Evolutionary conservation across 2,797 vertebrate genomes (phyloP), one percentile per base, ranked within the genome.

Genomic region (Hippocampus kuda): DNA sequence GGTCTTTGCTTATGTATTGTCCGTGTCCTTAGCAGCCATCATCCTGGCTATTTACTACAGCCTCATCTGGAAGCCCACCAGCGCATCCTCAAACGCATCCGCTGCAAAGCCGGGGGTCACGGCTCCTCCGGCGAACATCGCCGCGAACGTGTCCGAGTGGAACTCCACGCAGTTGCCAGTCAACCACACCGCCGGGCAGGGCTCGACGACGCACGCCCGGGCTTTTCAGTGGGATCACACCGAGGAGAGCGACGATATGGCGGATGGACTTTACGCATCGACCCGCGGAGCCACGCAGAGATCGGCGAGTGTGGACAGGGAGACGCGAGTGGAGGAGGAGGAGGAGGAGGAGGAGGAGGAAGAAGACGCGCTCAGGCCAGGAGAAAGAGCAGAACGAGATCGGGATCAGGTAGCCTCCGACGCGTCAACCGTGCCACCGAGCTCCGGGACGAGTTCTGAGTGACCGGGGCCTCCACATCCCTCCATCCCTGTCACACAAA

Each of bases 21-120:
- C 96, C 59, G 96, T 98, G 81, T 99, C 96, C 49, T 89, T 98
- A 90, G 96, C 96, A 84, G 96, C 96, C 90, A 98, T 98, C 83
- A 95, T 98, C 67, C 90, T 98, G 80, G 96, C 96, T 51, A 93
- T 98, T 88, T 98, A 98, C 84, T 98, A 98, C 90, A 98, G 96
- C 82, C 89, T 98, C 72, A 94, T 98, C 86, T 98, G 96, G 96
- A 94, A 95, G 79, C 95, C 95, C 0, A 92, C 90, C 65, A 86
- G 84, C 49, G 65, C 80, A 77, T 91, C 87, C 70, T 86, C 84
- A 53, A 81, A 72, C 67, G 77, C 84, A 53, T 82, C 71, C 66
- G 77, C 73, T 59, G 87, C 82, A 66, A 88, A 80, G 75, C 84
- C 79, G 8, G 80, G 66, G 70, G 78, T 83, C 79, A 78, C 72